Conservation (phyloP, 2,797 vertebrate genomes). For the Rhodeus uyekii region DNA sequence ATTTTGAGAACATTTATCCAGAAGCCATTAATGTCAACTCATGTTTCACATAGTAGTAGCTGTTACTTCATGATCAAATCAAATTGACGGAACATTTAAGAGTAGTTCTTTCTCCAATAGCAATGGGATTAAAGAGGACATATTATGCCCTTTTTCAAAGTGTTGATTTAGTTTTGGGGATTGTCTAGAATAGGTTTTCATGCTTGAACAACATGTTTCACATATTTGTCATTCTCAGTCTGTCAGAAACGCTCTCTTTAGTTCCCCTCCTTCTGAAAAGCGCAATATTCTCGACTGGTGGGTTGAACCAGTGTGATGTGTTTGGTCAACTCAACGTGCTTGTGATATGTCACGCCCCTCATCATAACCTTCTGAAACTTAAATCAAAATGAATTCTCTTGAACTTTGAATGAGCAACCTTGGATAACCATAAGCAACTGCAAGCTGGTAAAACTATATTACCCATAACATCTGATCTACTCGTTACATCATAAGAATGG, state of each 20-base stretch:
- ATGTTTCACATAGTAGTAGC: background rate
- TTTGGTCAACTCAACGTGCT: background rate
- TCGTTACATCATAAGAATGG: too few relatives aligned
- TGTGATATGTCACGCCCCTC: background rate
- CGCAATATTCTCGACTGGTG: background rate
- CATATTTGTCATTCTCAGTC: background rate
- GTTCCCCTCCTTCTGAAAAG: background rate
- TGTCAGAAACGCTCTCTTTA: background rate
- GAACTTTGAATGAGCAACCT: background rate
- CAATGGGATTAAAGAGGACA: background rate
- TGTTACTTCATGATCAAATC: background rate
- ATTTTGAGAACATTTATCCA: slow-evolving; percentile 3
- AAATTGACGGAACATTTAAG: background rate
- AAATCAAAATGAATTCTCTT: background rate
- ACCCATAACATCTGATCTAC: too few relatives aligned
- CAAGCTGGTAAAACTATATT: too few relatives aligned
- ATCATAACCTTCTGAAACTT: background rate
- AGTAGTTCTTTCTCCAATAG: background rate
- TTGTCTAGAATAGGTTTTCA: background rate
- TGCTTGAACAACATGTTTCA: background rate
- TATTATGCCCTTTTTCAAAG: background rate
- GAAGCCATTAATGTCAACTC: background rate
- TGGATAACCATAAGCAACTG: background rate
- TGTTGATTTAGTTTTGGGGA: background rate
- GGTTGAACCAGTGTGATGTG: background rate